Base-by-base conservation (phyloP, 2,113 vertebrate species). In the Corythornis cristatus region DNA sequence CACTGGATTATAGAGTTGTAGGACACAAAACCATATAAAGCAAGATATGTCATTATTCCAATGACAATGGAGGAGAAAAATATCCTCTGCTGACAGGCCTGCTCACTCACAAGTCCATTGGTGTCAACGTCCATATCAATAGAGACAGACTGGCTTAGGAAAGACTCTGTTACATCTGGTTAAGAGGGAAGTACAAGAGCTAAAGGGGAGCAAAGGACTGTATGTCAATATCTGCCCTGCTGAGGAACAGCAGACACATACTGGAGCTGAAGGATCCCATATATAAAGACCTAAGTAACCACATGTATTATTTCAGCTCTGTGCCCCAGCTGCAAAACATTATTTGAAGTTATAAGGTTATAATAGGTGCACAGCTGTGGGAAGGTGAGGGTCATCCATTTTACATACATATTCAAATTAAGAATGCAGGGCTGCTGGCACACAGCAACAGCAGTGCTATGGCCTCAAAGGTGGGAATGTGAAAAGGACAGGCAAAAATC, bases 351-450 rank as follows among this genome's bases (percentile, higher is more conserved):
- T 97, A 75, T 91, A 96, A 86, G 89, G 91, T 96, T 97, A 96
- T 95, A 95, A 96, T 96, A 94, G 86, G 93, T 96, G 89, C 75
- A 87, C 93, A 96, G 91, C 95, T 96, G 93, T 88, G 80, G 56
- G 88, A 95, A 96, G 93, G 88, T 93, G 89, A 90, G 93, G 91
- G 93, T 93, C 95, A 94, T 92, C 83, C 80, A 95, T 95, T 97
- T 95, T 95, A 93, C 85, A 90, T 97, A 94, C 76, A 87, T 97
- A 96, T 97, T 98, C 96, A 97, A 97, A 98, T 97, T 96, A 95
- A 93, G 96, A 96, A 95, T 85, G 84, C 76, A 66, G 86, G 83
- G 74, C 58, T 97, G 86, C 93, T 97, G 95, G 96, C 95, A 93
- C 65, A 96, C 75, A 96, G 62, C 66, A 93, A 95, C 89, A 84